Evolutionary conservation across 2,797 vertebrate species (phyloP), one percentile per base, ranked within the genome.

Genomic region (Leuciscus waleckii): DNA sequence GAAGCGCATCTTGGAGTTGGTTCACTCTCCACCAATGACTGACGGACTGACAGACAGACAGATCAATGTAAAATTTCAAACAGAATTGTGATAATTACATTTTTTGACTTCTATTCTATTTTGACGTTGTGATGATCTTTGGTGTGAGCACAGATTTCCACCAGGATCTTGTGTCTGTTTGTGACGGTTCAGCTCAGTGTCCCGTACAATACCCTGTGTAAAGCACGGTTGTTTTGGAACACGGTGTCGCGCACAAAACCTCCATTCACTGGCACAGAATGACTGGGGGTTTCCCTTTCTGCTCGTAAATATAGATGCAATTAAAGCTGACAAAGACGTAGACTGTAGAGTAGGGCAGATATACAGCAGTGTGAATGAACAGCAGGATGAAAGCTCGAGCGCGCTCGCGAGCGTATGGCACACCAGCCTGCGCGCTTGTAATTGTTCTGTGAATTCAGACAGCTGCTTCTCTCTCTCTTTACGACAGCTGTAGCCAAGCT

Each of bases 391-490:
- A 67, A 78, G 81, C 71, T 43, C 23, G 16, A 61, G 78, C 19
- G 77, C 32, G 41, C 67, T 78, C 35, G 21, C 3, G 17, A 79
- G 56, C 76, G 61, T 68, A 83, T 81, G 78, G 70, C 32, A 68
- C 67, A 82, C 23, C 86, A 76, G 73, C 70, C 71, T 75, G 75
- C 74, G 32, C 82, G 81, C 23, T 56, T 58, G 70, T 87, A 85
- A 89, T 89, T 90, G 89, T 86, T 76, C 73, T 73, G 56, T 83
- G 70, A 81, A 84, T 87, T 76, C 68, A 81, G 87, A 56, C 86
- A 88, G 85, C 89, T 88, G 88, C 83, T 83, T 81, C 82, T 77
- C 77, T 78, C 68, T 77, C 75, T 86, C 56, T 81, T 79, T 73
- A 68, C 63, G 63, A 82, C 26, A 46, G 51, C 78, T 89, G 87